Evolutionary conservation across 2,113 vertebrate genomes (phyloP).

Genomic region (Chelonoidis abingdonii): DNA sequence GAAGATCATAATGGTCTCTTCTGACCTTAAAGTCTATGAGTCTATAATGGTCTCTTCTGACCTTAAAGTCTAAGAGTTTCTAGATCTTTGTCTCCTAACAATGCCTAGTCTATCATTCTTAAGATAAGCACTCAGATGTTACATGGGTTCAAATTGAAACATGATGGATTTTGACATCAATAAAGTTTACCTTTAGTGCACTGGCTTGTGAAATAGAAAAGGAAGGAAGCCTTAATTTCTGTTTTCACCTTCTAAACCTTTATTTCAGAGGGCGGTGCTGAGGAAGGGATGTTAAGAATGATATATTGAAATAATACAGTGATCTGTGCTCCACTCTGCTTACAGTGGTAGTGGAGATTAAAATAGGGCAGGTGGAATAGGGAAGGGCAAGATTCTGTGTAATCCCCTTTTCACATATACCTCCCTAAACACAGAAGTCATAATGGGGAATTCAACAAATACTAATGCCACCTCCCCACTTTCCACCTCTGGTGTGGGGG

Average conservation of each 20-base stretch:
- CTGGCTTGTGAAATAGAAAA: constrained; percentile 18
- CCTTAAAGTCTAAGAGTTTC: not conserved
- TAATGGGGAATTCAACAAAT: not conserved
- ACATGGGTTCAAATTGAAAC: constrained; percentile 23
- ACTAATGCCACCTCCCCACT: not conserved
- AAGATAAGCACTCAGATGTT: constrained; percentile 2
- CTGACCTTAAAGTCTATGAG: too few species aligned
- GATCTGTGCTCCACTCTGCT: not conserved
- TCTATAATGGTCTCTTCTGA: not conserved
- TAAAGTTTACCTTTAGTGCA: not conserved
- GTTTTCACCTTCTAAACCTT: not conserved
- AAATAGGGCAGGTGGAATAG: not conserved
- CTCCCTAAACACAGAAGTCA: not conserved
- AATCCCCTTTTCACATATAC: not conserved
- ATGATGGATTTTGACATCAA: constrained; percentile 8
- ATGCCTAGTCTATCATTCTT: not conserved
- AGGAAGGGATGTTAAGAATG: not conserved
- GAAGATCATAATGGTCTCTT: too few species aligned
- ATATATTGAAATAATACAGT: not conserved
- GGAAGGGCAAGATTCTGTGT: not conserved
- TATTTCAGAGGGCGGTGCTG: not conserved
- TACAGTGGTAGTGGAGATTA: not conserved
- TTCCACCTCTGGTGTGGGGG: not conserved
- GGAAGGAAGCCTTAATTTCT: not conserved
- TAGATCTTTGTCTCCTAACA: not conserved